phyloP scores from a whole-genome alignment of 1,140 invertebrate genomes.

The Zaprionus davidi region DNA sequence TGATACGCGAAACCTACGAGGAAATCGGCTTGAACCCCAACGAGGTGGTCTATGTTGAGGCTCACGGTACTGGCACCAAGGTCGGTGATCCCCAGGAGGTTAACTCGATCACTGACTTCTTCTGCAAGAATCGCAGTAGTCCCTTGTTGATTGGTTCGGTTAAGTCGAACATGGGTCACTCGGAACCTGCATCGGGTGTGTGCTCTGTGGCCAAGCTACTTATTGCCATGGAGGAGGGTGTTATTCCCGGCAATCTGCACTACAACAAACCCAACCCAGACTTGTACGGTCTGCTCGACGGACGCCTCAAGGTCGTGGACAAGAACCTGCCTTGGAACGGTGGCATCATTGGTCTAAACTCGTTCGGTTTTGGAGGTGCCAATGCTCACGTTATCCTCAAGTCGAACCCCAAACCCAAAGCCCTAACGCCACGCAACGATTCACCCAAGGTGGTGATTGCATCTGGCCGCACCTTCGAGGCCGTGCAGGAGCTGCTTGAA shows the following conservation, averaged over 20 bases:
- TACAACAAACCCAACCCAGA: slow-evolving; percentile 94
- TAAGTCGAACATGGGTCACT: slow-evolving; percentile 99
- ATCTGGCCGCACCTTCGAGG: slow-evolving; percentile 94
- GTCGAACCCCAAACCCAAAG: slow-evolving; percentile 90
- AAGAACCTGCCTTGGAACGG: slow-evolving; percentile 92
- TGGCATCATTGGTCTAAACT: slow-evolving; percentile 94
- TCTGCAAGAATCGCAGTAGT: slow-evolving; percentile 92
- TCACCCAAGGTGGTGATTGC: slow-evolving; percentile 90
- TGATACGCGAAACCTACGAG: slow-evolving; percentile 94
- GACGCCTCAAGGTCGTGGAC: slow-evolving; percentile 93
- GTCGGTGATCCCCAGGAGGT: slow-evolving; percentile 98
- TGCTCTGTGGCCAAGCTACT: slow-evolving; percentile 96
- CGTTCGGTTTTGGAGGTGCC: slow-evolving; percentile 98
- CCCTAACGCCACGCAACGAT: slow-evolving; percentile 85
- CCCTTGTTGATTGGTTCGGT: slow-evolving; percentile 97
- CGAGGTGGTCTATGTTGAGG: slow-evolving; percentile 95
- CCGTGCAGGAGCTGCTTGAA: slow-evolving; percentile 89
- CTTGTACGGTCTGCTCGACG: slow-evolving; percentile 94
- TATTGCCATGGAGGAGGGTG: slow-evolving; percentile 94
- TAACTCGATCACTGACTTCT: slow-evolving; percentile 95
- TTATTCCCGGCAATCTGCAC: slow-evolving; percentile 96
- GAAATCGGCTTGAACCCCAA: slow-evolving; percentile 92
- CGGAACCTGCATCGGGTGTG: slow-evolving; percentile 96
- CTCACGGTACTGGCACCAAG: slow-evolving; percentile 98
- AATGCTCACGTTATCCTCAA: slow-evolving; percentile 96